Percentiles rank a stretch among this genome's conserved stretches.
phyloP scores from a whole-genome alignment of 2,113 vertebrate genomes.

The Oreocharis arfaki region DNA sequence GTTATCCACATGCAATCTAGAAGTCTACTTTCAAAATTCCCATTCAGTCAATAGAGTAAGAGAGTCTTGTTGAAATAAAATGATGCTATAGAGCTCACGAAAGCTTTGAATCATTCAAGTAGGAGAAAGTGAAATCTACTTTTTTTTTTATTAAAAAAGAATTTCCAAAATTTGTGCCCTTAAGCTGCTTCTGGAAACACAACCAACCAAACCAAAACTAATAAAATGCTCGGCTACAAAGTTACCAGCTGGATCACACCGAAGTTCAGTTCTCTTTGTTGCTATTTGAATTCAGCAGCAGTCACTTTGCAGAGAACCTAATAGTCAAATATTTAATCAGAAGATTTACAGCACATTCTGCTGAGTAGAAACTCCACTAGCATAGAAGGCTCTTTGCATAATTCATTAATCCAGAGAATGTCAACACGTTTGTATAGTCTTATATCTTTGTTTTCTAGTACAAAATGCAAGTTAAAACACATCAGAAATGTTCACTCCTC shows the following conservation, averaged over 20 bases:
- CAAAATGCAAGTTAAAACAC: not conserved
- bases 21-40: not conserved
- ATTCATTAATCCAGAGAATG: not conserved
- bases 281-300: not conserved
- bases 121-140: not conserved
- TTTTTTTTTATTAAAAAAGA: not conserved
- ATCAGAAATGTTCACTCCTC: not conserved
- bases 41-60: not conserved
- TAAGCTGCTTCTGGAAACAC: not conserved
- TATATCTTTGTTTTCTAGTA: not conserved
- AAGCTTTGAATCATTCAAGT: not conserved
- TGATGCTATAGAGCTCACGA: not conserved
- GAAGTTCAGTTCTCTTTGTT: not conserved
- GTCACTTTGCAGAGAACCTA: not conserved
- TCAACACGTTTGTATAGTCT: fast-evolving
- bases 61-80: not conserved
- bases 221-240: not conserved
- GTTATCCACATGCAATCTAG: not conserved
- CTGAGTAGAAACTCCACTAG: not conserved
- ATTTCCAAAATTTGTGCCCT: not conserved
- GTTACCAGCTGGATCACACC: not conserved
- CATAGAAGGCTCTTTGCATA: not conserved
- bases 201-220: not conserved
- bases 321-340: not conserved
- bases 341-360: not conserved